phyloP scores from a whole-genome alignment of 2,113 vertebrate genomes.

The Triplophysa dalaica region DNA sequence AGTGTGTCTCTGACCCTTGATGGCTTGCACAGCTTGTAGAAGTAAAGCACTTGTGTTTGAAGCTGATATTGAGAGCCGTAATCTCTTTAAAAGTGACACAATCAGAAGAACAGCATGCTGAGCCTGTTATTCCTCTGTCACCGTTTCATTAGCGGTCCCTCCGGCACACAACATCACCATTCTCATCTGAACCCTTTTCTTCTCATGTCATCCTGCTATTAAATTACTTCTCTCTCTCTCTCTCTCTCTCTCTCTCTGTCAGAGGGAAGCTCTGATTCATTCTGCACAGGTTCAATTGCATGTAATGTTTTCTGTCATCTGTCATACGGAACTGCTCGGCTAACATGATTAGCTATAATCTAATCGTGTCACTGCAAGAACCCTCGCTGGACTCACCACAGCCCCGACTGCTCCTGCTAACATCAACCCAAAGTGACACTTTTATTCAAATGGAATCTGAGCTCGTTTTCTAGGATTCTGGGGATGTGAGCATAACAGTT shows the following conservation, averaged over 20 bases:
- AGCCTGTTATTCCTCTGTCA: slow-evolving; percentile 49
- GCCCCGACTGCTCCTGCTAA: too few species aligned
- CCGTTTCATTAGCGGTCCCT: slow-evolving; percentile 51
- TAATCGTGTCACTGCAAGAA: slow-evolving; percentile 51
- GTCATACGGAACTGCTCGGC: slow-evolving; percentile 63
- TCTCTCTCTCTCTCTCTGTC: slow-evolving; percentile 26
- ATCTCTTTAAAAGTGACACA: slow-evolving; percentile 43
- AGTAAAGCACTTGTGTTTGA: neutral
- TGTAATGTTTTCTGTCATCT: slow-evolving; percentile 72
- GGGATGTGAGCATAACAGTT: too few species aligned
- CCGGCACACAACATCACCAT: slow-evolving; percentile 43
- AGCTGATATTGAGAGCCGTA: slow-evolving; percentile 19
- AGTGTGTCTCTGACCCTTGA: slow-evolving; percentile 17
- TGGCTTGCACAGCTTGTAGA: neutral
- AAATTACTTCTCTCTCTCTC: slow-evolving; percentile 62
- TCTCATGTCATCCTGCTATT: slow-evolving; percentile 70
- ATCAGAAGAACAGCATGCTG: slow-evolving; percentile 14
- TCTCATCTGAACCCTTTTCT: slow-evolving; percentile 61
- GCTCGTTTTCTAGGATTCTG: too few species aligned
- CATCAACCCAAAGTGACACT: too few species aligned
- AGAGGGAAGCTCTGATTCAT: slow-evolving; percentile 66
- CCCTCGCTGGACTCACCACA: slow-evolving; percentile 30
- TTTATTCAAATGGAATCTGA: too few species aligned
- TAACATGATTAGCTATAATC: slow-evolving; percentile 67
- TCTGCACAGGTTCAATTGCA: slow-evolving; percentile 67